phyloP scores from a whole-genome alignment of 2,113 vertebrate genomes.

The Trogon melanurus region DNA sequence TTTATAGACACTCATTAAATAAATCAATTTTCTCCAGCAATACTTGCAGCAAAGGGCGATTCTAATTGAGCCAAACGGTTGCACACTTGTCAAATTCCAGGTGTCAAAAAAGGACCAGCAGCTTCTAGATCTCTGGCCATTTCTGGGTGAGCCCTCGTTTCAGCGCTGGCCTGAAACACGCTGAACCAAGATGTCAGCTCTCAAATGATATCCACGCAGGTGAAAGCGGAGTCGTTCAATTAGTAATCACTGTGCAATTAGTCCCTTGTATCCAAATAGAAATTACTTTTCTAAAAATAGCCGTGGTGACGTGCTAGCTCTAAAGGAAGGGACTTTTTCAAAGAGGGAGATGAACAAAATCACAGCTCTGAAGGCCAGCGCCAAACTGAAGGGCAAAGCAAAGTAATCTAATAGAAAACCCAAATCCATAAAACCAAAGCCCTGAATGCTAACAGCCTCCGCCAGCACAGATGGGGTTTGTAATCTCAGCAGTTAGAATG shows the following conservation, averaged over 20 bases:
- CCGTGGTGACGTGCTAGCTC: neutral
- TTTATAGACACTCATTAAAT: neutral
- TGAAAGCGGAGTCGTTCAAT: neutral
- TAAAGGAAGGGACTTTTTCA: neutral
- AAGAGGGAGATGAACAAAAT: neutral
- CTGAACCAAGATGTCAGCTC: neutral
- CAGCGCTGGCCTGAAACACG: neutral
- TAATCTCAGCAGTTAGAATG: neutral
- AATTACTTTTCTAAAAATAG: conserved; percentile 41
- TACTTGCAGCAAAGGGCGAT: neutral
- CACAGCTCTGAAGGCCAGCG: neutral
- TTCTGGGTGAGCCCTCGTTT: neutral
- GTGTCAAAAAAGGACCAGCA: neutral
- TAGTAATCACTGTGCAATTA: conserved; percentile 41
- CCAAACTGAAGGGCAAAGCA: conserved; percentile 4
- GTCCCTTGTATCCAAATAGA: conserved; percentile 36
- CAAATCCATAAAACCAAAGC: neutral
- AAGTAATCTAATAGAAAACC: neutral
- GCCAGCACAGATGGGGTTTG: neutral
- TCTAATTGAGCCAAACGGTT: neutral
- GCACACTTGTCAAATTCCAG: neutral
- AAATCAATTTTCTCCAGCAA: neutral
- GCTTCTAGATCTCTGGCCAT: neutral
- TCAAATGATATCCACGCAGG: neutral
- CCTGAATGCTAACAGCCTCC: neutral